Conservation (phyloP, 2,113 vertebrate species). For the Amblyopsis rosae region DNA sequence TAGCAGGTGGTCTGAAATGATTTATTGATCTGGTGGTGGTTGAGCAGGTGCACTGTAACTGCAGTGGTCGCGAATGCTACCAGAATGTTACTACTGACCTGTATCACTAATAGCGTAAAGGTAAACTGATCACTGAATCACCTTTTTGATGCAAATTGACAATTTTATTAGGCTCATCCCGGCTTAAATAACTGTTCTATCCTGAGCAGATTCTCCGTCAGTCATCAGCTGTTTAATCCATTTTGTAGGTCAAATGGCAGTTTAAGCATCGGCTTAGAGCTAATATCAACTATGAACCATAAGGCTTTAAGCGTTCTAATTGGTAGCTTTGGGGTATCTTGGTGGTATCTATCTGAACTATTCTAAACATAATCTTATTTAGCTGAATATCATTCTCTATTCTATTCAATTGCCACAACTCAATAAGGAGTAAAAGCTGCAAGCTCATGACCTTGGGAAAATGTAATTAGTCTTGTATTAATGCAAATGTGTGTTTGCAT, state of each 20-base stretch:
- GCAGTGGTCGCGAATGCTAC: conserved; percentile 23
- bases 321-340: conserved; percentile 2
- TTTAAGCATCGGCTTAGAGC: no score
- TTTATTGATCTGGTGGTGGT: conserved; percentile 35
- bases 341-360: background rate
- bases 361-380: conserved; percentile 12
- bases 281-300: conserved; percentile 1
- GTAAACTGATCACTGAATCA: background rate
- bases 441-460: conserved; percentile 22
- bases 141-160: no score
- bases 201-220: no score
- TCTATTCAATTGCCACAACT: conserved; percentile 4
- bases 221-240: background rate
- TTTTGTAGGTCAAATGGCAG: background rate
- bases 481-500: background rate
- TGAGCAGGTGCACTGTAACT: conserved; percentile 17
- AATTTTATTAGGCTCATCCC: no score
- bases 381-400: conserved; percentile 20
- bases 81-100: conserved; percentile 37
- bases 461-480: background rate
- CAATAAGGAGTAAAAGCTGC: conserved; percentile 20
- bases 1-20: conserved; percentile 23
- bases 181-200: no score
- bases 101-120: conserved; percentile 37
- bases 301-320: conserved; percentile 16